phyloP scores from a whole-genome alignment of 1,140 invertebrate genomes.

The Aradophagus sp. region DNA sequence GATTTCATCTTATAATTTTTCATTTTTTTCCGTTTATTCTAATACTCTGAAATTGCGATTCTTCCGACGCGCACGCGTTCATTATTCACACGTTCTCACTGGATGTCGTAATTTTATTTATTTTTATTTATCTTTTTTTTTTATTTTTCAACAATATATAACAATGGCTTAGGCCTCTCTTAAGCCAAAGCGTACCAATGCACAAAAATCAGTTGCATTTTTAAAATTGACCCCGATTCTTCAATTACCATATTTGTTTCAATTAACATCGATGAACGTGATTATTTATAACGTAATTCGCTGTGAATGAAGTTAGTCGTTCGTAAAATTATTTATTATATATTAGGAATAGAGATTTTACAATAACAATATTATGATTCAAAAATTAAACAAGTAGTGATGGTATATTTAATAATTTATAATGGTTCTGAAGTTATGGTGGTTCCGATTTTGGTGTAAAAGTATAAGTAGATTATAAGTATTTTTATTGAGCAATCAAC shows the following conservation, averaged over 20 bases:
- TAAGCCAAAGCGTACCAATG: conserved; percentile 59
- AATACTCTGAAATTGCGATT: conserved; percentile 68
- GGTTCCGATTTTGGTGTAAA: too few relatives aligned
- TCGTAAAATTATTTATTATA: too few relatives aligned
- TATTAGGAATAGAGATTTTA: too few relatives aligned
- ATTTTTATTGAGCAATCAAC: too few relatives aligned
- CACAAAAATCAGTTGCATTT: conserved; percentile 64
- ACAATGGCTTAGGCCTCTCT: conserved; percentile 72
- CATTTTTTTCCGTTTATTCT: conserved; percentile 62
- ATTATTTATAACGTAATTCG: not conserved
- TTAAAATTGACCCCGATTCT: conserved; percentile 33
- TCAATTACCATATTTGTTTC: not conserved
- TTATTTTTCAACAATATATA: conserved; percentile 69
- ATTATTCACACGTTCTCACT: conserved; percentile 58
- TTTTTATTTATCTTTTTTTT: not conserved
- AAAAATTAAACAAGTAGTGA: too few relatives aligned
- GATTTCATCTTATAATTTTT: conserved; percentile 69
- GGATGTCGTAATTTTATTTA: conserved; percentile 60
- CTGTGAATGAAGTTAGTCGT: too few relatives aligned
- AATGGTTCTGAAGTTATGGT: too few relatives aligned
- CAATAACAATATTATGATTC: too few relatives aligned
- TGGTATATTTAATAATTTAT: too few relatives aligned
- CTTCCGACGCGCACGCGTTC: conserved; percentile 45
- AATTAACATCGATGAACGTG: not conserved
- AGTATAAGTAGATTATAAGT: too few relatives aligned